Evolutionary conservation across 1,140 invertebrate species (phyloP).

Genomic region (Calycopis cecrops): DNA sequence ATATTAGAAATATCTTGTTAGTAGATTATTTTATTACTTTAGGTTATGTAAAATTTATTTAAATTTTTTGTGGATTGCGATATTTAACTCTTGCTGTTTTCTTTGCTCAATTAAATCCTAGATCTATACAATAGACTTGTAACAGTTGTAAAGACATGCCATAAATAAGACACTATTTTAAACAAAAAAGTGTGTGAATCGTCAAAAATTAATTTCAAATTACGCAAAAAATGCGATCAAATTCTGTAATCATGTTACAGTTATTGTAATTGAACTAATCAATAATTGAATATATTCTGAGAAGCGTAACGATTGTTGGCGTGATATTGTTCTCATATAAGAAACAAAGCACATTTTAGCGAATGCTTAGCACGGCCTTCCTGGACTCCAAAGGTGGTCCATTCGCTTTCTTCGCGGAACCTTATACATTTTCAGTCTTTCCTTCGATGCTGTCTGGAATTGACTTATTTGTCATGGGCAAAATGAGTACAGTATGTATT

Average conservation of each 20-base stretch:
- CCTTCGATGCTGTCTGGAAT: constrained; percentile 32
- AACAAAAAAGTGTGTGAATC: background rate
- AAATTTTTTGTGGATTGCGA: no score
- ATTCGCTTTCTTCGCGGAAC: constrained; percentile 32
- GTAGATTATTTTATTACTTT: no score
- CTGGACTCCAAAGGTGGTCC: constrained; percentile 38
- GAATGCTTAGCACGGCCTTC: constrained; percentile 57
- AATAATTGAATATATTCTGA: constrained; percentile 19
- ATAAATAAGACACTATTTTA: no score
- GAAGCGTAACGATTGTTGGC: constrained; percentile 16
- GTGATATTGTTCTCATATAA: constrained; percentile 25
- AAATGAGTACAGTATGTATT: constrained; percentile 9
- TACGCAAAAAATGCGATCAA: background rate
- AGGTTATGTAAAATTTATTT: no score
- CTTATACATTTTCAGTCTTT: constrained; percentile 34
- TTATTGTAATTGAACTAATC: constrained; percentile 10
- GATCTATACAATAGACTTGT: no score
- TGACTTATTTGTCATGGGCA: constrained; percentile 29
- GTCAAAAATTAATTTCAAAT: background rate
- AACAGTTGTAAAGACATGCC: no score
- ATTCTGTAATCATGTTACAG: constrained; percentile 1
- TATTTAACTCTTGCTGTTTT: no score
- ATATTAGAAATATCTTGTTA: no score
- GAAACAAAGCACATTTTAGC: constrained; percentile 37
- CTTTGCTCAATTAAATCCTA: no score